These are phyloP conservation scores for Scaptomyza tumidula DNA, from an alignment of 2,888 invertebrate species.

Conservation along the genomic window DNA sequence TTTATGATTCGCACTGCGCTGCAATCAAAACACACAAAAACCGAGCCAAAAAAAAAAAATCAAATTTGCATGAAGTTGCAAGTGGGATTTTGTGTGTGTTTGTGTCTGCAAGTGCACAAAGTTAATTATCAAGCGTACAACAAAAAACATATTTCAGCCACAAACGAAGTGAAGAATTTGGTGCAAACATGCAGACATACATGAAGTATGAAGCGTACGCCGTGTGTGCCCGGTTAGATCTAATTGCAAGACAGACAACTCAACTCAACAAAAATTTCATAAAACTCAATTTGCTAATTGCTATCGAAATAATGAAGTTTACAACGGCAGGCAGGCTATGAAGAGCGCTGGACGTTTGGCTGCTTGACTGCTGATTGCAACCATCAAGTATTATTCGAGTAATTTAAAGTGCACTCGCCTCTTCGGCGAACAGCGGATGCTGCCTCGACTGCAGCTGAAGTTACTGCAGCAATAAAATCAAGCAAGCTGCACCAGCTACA, in stretches of 20 bases:
- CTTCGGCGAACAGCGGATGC: constrained; percentile 39
- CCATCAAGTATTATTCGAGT: constrained; percentile 80
- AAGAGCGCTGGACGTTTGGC: constrained; percentile 1
- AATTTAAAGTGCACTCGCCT: constrained; percentile 72
- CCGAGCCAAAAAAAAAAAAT: not conserved
- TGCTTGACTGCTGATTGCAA: constrained; percentile 65
- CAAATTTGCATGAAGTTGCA: constrained; percentile 18
- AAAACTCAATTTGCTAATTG: constrained; percentile 81
- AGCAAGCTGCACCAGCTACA: constrained; percentile 28
- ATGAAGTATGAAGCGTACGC: constrained; percentile 56
- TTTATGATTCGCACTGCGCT: not conserved
- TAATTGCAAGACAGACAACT: constrained; percentile 65
- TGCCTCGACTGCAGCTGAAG: constrained; percentile 25
- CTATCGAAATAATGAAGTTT: constrained; percentile 79
- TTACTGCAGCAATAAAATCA: constrained; percentile 67
- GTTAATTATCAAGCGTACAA: constrained; percentile 20
- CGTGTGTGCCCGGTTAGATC: constrained; percentile 31
- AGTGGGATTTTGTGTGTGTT: not conserved
- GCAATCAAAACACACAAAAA: constrained; percentile 1
- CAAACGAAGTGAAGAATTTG: constrained; percentile 13
- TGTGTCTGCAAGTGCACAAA: constrained; percentile 6
- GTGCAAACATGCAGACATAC: too few relatives aligned
- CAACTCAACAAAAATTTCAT: constrained; percentile 49
- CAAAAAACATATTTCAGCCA: not conserved
- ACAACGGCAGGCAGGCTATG: constrained; percentile 14